Evolutionary conservation across 2,888 invertebrate genomes (phyloP), one percentile per base, ranked within the genome.

Genomic region (Nematopogon swammerdamellus): DNA sequence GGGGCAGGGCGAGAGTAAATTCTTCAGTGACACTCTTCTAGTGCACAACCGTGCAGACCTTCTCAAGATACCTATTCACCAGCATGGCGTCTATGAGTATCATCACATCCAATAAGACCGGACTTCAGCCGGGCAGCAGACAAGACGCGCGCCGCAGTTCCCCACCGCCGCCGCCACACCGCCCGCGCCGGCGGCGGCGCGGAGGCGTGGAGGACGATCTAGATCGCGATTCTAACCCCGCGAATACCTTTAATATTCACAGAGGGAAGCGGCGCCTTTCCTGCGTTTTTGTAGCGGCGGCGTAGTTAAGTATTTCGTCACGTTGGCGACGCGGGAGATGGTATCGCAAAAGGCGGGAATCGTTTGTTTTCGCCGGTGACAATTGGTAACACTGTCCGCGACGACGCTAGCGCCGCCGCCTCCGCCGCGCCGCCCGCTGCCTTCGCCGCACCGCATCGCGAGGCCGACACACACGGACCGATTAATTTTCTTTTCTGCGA

Each of bases 201-300:
- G 55, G 42, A 16, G 67, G 65, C 69, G 68, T 66, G 70, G 72
- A 60, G 55, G 42, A 16, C 46, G 63, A 77, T 79, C 75, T 75
- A 74, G 76, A 76, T 76, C 72, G 71, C 73, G 4, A 36, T 36
- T 36, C 36, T 36, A 36, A 36, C 36, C 8, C 36, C 36, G 36
- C 36, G 36, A 36, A 36, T 36, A 36, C 36, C 36, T 36, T 36
- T 36, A 36, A 36, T 36, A 36, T 36, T 36, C 36, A 36, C n/a
- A 3, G 36, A 36, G 36, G 14, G 14, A 36, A 36, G 36, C 36
- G 36, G 14, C 36, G 36, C 36, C 36, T 36, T 36, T 14, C 11
- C 8, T 3, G 36, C 36, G 36, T 36, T 36, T 36, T 36, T 36
- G 36, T 3, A 6, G 36, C 36, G 36, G n/a, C 36, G 36, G 14